Evolutionary conservation across 1,140 invertebrate genomes (phyloP), one percentile per base, ranked within the genome.

Genomic region (Psilanteris sp.): DNA sequence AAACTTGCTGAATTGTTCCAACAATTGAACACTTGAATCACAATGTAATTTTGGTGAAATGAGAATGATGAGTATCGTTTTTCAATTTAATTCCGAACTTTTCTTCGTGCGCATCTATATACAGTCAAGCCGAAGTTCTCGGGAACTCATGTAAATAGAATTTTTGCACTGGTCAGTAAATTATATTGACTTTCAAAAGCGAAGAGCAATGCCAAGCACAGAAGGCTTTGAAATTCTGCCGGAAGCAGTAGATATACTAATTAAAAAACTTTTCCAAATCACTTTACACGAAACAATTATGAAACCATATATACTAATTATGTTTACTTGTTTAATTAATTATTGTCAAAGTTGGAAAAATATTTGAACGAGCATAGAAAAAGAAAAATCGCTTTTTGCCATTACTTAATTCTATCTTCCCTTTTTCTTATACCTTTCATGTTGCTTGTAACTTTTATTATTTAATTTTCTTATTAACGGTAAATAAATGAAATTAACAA

Each of bases 101-200:
- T 44, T 36, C 10, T 46, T 46, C 10, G 6, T 5, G 14, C 8
- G 4, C 22, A 31, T 31, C 18, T 59, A 18, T 37, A 20, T 36
- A 48, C 8, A 34, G 18, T 13, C 9, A 37, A 57, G 14, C 13
- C 48, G n/a, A 68, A 57, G 52, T 57, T 59, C 64, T 41, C 32
- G 41, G 16, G 6, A 37, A 22, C 64, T 55, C 41, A 55, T 68
- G 64, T 68, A 57, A 68, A 68, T 68, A 59, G 64, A 68, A 68
- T 68, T 68, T 68, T 57, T 68, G 31, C 34, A 50, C 34, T 32
- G 64, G 64, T 68, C 52, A 68, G 64, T 50, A 59, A 68, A 68
- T 68, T 11, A 68, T 68, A 59, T 68, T 57, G 44, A 59, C 52
- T 50, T 8, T 41, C 52, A 59, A 68, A 57, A 68, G 52, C 32